Evolutionary conservation across 2,113 vertebrate species (phyloP).

Genomic region (Corynorhinus townsendii): DNA sequence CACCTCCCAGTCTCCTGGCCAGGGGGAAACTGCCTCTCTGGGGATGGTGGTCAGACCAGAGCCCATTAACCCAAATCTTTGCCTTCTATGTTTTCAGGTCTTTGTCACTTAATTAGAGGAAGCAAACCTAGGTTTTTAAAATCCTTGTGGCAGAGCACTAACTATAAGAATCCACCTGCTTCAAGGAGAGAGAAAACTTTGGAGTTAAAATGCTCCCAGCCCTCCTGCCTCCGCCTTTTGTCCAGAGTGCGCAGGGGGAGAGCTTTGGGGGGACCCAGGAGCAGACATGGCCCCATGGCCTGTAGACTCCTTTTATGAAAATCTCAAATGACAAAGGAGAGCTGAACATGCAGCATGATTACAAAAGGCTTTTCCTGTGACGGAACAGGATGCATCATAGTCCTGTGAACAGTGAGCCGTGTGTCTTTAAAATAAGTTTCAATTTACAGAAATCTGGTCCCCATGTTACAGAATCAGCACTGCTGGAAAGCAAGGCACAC

Average conservation of each 20-base stretch:
- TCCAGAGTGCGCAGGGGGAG: not conserved
- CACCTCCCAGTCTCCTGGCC: not conserved
- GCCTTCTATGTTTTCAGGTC: not conserved
- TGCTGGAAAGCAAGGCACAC: not conserved
- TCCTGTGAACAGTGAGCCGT: not conserved
- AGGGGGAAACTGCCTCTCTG: not conserved
- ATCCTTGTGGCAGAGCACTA: not conserved
- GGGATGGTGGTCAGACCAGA: not conserved
- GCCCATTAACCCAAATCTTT: not conserved
- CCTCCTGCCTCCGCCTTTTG: not conserved
- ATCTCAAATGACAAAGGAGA: not conserved
- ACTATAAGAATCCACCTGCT: not conserved
- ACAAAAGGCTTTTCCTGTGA: not conserved
- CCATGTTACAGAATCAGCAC: not conserved
- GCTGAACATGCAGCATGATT: not conserved
- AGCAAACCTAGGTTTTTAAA: not conserved
- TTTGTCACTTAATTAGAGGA: not conserved
- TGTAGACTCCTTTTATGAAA: not conserved
- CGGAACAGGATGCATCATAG: not conserved
- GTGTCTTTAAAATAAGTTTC: not conserved
- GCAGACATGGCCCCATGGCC: accelerated
- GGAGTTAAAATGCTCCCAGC: not conserved
- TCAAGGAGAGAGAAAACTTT: not conserved
- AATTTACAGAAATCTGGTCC: not conserved
- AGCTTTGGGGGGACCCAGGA: not conserved